phyloP scores from a whole-genome alignment of 2,113 vertebrate genomes.

The Peucedramus taeniatus region DNA sequence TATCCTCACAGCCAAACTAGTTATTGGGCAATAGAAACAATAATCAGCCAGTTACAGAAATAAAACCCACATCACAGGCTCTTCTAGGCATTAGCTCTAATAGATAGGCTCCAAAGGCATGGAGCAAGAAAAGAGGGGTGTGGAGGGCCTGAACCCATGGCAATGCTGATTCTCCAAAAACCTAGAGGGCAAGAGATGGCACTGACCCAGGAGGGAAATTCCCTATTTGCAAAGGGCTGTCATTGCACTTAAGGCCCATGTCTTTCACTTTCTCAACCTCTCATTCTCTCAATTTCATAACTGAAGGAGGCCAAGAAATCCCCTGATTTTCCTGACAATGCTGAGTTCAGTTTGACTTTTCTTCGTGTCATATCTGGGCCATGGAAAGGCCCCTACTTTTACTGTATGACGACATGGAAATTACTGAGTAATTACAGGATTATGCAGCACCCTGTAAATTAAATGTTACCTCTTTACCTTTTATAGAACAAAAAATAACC shows the following conservation, averaged over 20 bases:
- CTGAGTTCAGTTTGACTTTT: conserved; percentile 28
- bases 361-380: conserved; percentile 47
- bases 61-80: not conserved
- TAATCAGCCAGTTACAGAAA: not conserved
- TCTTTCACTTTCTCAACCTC: not conserved
- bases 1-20: not conserved
- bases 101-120: not conserved
- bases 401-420: conserved; percentile 55
- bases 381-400: conserved; percentile 33
- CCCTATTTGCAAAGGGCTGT: not conserved
- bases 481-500: conserved; percentile 70
- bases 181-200: not conserved
- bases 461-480: conserved; percentile 76
- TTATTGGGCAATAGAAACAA: not conserved
- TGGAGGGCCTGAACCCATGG: not conserved
- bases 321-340: not conserved
- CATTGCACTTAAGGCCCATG: not conserved
- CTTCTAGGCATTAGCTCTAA: not conserved
- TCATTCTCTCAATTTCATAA: not conserved
- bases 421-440: conserved; percentile 74
- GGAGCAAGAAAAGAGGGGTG: not conserved
- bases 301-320: not conserved
- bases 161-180: not conserved
- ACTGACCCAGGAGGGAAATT: not conserved
- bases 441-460: conserved; percentile 72